Evolutionary conservation across 2,888 invertebrate genomes (phyloP).

Genomic region (Drymonia ruficornis): DNA sequence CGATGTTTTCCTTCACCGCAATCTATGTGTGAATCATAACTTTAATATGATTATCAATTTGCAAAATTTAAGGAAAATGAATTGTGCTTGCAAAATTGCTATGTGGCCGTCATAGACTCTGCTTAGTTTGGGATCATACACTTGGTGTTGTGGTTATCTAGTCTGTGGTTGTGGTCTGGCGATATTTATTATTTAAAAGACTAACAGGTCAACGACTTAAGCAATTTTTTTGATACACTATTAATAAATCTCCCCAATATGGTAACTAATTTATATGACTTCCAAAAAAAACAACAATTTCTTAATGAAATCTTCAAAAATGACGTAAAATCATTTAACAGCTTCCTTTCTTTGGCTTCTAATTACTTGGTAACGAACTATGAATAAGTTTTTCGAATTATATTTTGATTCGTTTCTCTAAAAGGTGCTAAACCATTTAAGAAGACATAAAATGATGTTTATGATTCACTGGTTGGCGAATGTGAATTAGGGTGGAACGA

Average conservation of each 20-base stretch:
- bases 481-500: conserved; percentile 8
- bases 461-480: conserved; percentile 3
- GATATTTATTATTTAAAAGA: no score
- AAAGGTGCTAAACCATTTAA: conserved; percentile 3
- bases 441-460: conserved; percentile 2
- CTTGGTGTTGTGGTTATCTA: no score
- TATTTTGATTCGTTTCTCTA: background rate
- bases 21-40: no score
- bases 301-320: background rate
- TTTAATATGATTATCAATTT: no score
- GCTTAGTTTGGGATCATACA: no score
- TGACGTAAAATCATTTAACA: background rate
- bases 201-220: background rate
- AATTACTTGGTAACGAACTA: background rate
- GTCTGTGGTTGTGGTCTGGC: no score
- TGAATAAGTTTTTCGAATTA: background rate
- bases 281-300: background rate
- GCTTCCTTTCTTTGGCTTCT: background rate
- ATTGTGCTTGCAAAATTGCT: no score
- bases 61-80: no score
- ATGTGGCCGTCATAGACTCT: no score
- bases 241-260: background rate
- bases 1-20: no score
- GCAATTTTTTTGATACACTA: background rate
- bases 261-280: no score